Evolutionary conservation across 2,113 vertebrate species (phyloP).

Genomic region (Oreochromis aureus): DNA sequence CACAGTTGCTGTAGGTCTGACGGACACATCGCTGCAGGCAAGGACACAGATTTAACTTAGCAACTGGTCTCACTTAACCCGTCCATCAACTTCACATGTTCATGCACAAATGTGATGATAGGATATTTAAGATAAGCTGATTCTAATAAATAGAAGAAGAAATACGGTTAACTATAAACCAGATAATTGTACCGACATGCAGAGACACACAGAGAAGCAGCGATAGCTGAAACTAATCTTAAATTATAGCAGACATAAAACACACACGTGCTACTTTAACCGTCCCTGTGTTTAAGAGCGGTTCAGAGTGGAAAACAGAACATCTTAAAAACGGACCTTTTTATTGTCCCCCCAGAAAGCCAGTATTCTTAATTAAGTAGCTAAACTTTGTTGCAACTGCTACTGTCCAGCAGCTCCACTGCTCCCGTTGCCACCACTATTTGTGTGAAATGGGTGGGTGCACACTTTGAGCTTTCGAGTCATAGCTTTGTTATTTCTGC

Average conservation of each 20-base stretch:
- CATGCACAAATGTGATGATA: not conserved
- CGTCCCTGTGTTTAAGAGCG: not conserved
- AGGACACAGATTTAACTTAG: not conserved
- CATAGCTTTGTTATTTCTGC: conserved; percentile 54
- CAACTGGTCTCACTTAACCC: not conserved
- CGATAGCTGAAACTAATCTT: not conserved
- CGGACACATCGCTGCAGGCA: conserved; percentile 84
- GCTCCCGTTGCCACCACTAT: conserved; percentile 24
- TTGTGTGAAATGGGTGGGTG: conserved; percentile 34
- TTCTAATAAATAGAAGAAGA: not conserved
- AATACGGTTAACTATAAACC: not conserved
- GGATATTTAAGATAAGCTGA: not conserved
- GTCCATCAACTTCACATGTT: not conserved
- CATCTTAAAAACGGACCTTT: conserved; percentile 17
- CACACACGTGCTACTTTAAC: not conserved
- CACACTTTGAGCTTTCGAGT: conserved; percentile 35
- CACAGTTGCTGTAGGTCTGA: conserved; percentile 96
- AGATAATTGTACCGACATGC: not conserved
- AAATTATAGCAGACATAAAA: not conserved
- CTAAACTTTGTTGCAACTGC: conserved; percentile 27
- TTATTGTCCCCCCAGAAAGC: conserved; percentile 25
- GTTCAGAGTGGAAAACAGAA: not conserved
- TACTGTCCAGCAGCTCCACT: conserved; percentile 1
- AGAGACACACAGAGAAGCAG: not conserved
- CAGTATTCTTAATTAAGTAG: not conserved